Percentiles rank a stretch among this genome's conserved stretches.
phyloP scores from a whole-genome alignment of 2,113 vertebrate species.

The Hucho hucho region DNA sequence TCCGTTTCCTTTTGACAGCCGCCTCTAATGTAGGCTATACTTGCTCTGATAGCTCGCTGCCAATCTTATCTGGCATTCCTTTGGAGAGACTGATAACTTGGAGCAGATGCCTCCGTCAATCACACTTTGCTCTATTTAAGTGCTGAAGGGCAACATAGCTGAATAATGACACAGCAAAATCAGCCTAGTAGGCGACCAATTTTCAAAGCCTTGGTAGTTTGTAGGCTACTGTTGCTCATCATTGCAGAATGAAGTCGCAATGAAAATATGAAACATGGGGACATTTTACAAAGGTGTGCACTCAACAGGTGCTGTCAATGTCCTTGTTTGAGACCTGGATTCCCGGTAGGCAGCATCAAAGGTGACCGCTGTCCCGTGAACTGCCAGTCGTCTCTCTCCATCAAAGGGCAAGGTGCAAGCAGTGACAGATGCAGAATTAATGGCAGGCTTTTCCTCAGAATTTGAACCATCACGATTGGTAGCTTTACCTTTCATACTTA shows the following conservation, averaged over 20 bases:
- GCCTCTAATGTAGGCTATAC: slow-evolving; percentile 42
- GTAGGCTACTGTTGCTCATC: no score
- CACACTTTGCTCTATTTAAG: background rate
- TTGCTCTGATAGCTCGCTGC: slow-evolving; percentile 30
- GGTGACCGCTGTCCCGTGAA: background rate
- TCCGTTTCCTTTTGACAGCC: slow-evolving; percentile 22
- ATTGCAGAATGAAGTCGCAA: no score
- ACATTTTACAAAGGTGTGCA: no score
- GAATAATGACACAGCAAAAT: background rate
- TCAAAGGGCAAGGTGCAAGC: background rate
- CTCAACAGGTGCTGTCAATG: no score
- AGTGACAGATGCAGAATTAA: background rate
- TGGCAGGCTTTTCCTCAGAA: background rate
- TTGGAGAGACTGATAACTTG: slow-evolving; percentile 11
- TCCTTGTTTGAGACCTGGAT: no score
- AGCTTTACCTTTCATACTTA: background rate
- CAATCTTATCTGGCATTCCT: slow-evolving; percentile 55
- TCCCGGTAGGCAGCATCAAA: no score
- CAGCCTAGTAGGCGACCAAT: no score
- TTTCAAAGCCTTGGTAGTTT: no score
- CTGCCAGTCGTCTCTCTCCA: background rate
- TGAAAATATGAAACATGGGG: no score
- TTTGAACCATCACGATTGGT: no score
- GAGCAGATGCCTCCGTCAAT: slow-evolving; percentile 53
- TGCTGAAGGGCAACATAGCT: background rate